Percentiles rank a stretch among this genome's conserved stretches.
Conservation (phyloP, 2,797 vertebrate genomes). For the Psittacula derbiana region DNA sequence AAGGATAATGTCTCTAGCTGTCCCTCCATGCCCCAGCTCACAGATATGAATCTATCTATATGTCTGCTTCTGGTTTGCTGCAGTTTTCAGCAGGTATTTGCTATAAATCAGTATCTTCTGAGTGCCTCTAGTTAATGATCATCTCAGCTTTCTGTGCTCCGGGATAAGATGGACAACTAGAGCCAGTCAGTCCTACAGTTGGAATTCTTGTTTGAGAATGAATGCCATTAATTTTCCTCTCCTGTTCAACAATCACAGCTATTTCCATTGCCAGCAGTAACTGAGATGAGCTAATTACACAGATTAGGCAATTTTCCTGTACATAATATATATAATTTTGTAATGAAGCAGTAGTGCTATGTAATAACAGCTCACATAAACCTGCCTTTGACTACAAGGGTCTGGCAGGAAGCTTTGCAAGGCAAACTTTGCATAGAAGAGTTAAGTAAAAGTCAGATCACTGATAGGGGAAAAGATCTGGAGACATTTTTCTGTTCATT, state of each 20-base stretch:
- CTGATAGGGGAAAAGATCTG: background rate
- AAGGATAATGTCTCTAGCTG: background rate
- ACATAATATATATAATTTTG: slow-evolving; percentile 15
- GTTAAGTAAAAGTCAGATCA: background rate
- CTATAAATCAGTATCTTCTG: background rate
- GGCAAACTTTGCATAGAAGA: background rate
- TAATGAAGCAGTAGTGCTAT: background rate
- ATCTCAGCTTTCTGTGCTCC: background rate
- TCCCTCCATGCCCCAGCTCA: background rate
- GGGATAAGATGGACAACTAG: background rate
- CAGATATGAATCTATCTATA: background rate
- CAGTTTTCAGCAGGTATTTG: background rate
- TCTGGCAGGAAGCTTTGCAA: background rate
- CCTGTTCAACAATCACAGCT: background rate
- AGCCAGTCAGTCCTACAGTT: background rate
- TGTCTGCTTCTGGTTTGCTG: background rate
- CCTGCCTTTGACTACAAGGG: background rate
- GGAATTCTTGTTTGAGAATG: background rate
- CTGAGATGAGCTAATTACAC: slow-evolving; percentile 33
- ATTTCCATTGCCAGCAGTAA: background rate
- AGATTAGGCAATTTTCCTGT: slow-evolving; percentile 16
- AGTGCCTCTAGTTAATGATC: background rate
- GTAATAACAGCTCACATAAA: background rate
- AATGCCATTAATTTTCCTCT: background rate
- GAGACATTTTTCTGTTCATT: background rate